A percentile compares a stretch with the other conserved stretches of the same genome.
Evolutionary conservation across 2,888 invertebrate species (phyloP).

Genomic region (Epistrophe grossulariae): DNA sequence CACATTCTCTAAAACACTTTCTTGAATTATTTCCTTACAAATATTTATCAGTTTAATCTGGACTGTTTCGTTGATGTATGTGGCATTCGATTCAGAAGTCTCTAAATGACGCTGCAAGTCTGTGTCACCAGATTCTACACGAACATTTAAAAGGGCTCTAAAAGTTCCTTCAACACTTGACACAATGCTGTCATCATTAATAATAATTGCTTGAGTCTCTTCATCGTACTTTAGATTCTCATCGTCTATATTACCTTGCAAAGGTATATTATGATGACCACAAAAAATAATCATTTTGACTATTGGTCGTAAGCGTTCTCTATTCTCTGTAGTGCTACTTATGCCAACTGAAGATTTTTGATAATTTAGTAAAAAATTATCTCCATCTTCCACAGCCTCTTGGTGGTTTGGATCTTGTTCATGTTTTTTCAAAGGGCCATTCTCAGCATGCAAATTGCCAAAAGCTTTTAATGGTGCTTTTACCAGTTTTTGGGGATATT

Average conservation of each 20-base stretch:
- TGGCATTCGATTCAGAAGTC: neutral
- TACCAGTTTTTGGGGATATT: neutral
- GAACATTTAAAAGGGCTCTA: neutral
- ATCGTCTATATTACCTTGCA: neutral
- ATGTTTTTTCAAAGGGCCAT: neutral
- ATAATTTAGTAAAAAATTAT: neutral
- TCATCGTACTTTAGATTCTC: neutral
- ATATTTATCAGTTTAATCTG: neutral
- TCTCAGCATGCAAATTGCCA: neutral
- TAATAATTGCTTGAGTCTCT: neutral
- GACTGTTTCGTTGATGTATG: neutral
- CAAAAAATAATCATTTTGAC: neutral
- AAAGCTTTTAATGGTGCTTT: neutral
- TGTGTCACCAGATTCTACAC: neutral
- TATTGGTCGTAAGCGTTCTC: neutral
- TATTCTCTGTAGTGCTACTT: neutral
- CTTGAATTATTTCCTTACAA: neutral
- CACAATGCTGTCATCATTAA: neutral
- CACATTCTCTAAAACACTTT: neutral
- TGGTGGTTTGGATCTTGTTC: neutral
- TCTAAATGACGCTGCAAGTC: neutral
- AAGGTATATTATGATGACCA: neutral
- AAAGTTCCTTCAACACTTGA: neutral
- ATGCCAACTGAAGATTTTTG: neutral
- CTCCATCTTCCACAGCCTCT: neutral